Evolutionary conservation across 2,888 invertebrate species (phyloP), one percentile per base, ranked within the genome.

Genomic region (Tromatobia lineatoria): DNA sequence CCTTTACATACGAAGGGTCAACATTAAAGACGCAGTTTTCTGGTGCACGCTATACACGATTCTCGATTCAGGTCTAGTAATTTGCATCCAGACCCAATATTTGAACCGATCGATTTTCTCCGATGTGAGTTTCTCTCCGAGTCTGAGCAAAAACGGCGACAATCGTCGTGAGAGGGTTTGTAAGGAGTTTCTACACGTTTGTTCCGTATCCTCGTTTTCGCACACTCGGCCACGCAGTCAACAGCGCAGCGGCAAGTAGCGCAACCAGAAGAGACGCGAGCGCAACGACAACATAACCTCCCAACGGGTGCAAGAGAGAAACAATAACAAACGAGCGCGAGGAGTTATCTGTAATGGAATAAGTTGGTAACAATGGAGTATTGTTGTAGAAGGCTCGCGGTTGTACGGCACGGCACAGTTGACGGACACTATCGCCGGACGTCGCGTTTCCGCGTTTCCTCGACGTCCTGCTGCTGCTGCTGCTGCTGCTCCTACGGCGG

Each of bases 301-400:
- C 52, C 71, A 18, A 54, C 47, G 42, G 45, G 66, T 15, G 57
- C 38, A 76, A 81, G 83, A 76, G 80, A 81, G 85, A 61, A 83
- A 83, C 73, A 86, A 77, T 83, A 83, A 85, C 88, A 89, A 83
- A 75, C 85, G 88, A 81, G 81, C 81, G 78, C 79, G 64, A 67
- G 88, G 91, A 92, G 92, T 93, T 93, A 94, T 94, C 93, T 93
- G 93, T 94, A 94, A 93, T 94, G 93, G 93, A 94, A 94, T 93
- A 93, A 93, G 93, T 93, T 93, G 93, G 93, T 91, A 93, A 93
- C 93, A 93, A 93, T 93, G 89, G 92, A 87, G 91, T 89, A 93
- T 93, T 93, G 93, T 93, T 91, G 88, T 87, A 90, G 90, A 89
- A 93, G 92, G 90, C 90, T 91, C 91, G 90, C 90, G 90, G 74